These are phyloP conservation scores for Apodemia mormo DNA, from an alignment of 2,888 invertebrate species.

Conservation along the genomic window DNA sequence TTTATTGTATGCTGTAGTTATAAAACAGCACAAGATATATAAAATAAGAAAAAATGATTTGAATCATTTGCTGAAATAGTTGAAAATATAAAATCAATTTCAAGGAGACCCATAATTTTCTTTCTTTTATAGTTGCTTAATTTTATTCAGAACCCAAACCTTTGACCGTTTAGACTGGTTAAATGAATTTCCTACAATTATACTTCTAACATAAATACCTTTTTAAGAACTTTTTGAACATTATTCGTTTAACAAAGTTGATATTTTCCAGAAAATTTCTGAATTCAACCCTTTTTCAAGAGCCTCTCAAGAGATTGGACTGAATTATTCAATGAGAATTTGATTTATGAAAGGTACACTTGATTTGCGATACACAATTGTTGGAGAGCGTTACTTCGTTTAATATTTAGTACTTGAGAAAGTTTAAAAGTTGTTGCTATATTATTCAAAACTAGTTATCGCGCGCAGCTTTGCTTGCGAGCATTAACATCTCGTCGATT, in stretches of 20 bases:
- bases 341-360: slow-evolving; percentile 13
- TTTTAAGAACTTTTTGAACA: neutral
- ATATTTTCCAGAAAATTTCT: slow-evolving; percentile 3
- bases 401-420: neutral
- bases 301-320: slow-evolving; percentile 2
- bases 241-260: slow-evolving; percentile 1
- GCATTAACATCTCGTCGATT: too few relatives aligned
- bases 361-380: slow-evolving; percentile 6
- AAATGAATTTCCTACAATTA: neutral
- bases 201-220: slow-evolving; percentile 2
- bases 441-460: neutral
- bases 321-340: slow-evolving; percentile 8
- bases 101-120: too few relatives aligned
- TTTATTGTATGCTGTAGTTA: too few relatives aligned
- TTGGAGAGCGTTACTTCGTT: neutral
- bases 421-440: neutral
- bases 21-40: too few relatives aligned
- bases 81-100: too few relatives aligned
- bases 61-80: too few relatives aligned
- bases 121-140: too few relatives aligned
- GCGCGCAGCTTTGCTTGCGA: too few relatives aligned
- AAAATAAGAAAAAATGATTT: too few relatives aligned
- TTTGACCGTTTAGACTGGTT: too few relatives aligned
- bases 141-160: too few relatives aligned
- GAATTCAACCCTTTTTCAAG: slow-evolving; percentile 9